Base-by-base conservation (phyloP, 2,113 vertebrate species). In the Muntiacus reevesi region DNA sequence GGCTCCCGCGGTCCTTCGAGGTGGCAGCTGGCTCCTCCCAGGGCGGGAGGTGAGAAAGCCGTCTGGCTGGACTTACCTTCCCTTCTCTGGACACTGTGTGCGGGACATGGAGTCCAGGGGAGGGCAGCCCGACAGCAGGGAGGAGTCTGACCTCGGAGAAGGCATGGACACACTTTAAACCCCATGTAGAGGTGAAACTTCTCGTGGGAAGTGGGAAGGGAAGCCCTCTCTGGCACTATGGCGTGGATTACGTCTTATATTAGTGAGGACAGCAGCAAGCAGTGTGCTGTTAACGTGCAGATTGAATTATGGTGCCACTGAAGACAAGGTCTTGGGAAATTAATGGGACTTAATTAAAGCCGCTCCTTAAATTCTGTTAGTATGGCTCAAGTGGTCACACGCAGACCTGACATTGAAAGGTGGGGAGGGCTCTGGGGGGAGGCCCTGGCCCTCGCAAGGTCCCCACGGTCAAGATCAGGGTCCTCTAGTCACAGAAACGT, bases 241-340 rank as follows among this genome's bases (percentile, higher is more conserved):
- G 9, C 3, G 0, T 0, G n/a, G 27, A 2, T 33, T 10, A 6
- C 2, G 0, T 2, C 0, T 15, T 5, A 0, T 0, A 2, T 30
- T 6, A 13, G 14, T 14, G 8, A 50, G 30, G 57, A 3, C 19
- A 9, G 85, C 90, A 54, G 28, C 28, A 12, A 11, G 27, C 1
- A 0, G 21, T 2, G 2, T 1, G 0, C 43, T 23, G n/a, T 17
- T 2, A 23, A 8, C 0, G 0, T n/a, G 7, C 2, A 5, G 16
- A 12, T 0, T 64, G 86, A 45, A n/a, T 27, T 13, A 45, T 0
- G 21, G 19, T 0, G 30, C 7, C 15, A 2, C 9, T 55, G 14
- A 43, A 62, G 52, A 16, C 27, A 10, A 50, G 28, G 78, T 45
- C 64, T 21, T 1, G 91, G 45, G 62, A 45, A 23, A 76, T 7